Conservation (phyloP, 2,888 invertebrate genomes). For the Ommatoiulus sabulosus region DNA sequence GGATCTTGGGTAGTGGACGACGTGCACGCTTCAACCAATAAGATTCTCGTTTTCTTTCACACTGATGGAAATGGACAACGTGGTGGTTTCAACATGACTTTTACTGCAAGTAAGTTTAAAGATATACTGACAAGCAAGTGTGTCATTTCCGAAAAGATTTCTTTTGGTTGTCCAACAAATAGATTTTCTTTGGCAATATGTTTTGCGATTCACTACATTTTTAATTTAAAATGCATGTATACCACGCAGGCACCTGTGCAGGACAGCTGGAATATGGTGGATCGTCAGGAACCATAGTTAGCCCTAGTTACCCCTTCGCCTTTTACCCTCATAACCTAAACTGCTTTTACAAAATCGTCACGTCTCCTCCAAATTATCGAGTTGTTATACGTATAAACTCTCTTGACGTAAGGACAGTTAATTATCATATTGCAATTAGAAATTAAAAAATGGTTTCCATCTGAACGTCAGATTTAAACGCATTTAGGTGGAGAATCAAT, state of each 20-base stretch:
- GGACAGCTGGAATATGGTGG: not conserved
- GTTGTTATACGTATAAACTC: not conserved
- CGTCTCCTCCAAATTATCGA: not conserved
- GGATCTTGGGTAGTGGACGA: not conserved
- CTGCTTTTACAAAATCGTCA: not conserved
- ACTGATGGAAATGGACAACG: not conserved
- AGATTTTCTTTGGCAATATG: no score
- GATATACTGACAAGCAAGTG: not conserved
- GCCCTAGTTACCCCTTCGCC: not conserved
- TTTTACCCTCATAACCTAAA: not conserved
- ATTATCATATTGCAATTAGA: no score
- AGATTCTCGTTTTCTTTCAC: no score
- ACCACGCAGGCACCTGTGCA: not conserved
- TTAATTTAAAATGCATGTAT: no score
- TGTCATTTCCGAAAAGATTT: not conserved
- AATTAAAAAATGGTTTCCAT: no score
- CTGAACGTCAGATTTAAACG: no score
- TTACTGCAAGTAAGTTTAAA: constrained; percentile 5
- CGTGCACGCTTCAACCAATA: no score
- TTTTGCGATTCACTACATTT: no score
- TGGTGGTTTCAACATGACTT: not conserved
- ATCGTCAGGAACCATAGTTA: not conserved
- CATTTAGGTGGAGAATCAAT: not conserved
- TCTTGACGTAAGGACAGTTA: not conserved
- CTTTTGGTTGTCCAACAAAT: not conserved